A percentile compares a stretch with the other conserved stretches of the same genome.
Conservation (phyloP, 2,113 vertebrate species). For the Ancistrus triradiatus region DNA sequence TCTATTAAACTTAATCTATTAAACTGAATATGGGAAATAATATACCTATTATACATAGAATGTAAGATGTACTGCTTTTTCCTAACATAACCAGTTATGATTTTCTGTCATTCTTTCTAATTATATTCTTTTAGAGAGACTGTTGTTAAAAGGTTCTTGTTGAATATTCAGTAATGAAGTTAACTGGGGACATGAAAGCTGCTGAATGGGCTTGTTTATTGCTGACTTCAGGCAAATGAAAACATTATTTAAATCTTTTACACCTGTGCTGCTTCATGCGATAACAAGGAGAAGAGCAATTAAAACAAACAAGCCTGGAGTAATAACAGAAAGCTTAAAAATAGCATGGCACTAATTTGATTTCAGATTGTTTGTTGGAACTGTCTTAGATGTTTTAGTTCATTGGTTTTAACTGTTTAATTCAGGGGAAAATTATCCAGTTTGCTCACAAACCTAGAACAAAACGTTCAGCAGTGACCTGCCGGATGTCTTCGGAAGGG, state of each 20-base stretch:
- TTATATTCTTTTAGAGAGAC: neutral
- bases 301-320: neutral
- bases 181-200: constrained; percentile 1
- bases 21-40: too few species aligned
- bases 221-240: constrained; percentile 49
- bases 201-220: constrained; percentile 18
- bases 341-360: neutral
- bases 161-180: neutral
- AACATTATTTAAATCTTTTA: constrained; percentile 58
- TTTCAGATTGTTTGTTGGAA: neutral
- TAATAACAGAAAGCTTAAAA: neutral
- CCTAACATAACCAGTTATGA: too few species aligned
- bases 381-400: constrained; percentile 22
- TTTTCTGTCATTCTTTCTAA: neutral
- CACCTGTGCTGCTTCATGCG: constrained; percentile 59
- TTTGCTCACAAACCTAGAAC: constrained; percentile 59
- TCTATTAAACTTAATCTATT: too few species aligned
- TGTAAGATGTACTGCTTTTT: too few species aligned
- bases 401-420: constrained; percentile 66
- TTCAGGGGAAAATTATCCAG: constrained; percentile 66
- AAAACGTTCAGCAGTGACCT: constrained; percentile 61
- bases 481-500: constrained; percentile 59
- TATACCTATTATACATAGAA: too few species aligned
- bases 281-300: constrained; percentile 4
- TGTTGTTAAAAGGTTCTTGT: neutral